A percentile compares a stretch with the other conserved stretches of the same genome.
These are phyloP conservation scores for Odontamblyopus lacepedii DNA, from an alignment of 2,797 vertebrate species.

Conservation along the genomic window DNA sequence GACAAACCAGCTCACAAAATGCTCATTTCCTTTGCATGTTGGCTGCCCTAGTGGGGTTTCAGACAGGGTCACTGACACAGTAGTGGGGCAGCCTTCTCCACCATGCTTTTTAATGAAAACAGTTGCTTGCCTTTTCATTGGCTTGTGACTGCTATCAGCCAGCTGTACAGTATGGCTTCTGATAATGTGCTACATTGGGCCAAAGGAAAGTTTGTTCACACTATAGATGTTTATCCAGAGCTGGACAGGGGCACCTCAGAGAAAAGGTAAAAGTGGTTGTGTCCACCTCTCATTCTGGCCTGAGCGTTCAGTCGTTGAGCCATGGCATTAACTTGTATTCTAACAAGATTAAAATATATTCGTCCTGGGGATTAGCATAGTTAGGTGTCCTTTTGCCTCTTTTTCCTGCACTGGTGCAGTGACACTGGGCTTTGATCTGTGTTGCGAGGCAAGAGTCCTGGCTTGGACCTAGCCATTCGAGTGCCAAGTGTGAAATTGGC, in stretches of 20 bases:
- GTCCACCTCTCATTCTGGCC: slow-evolving; percentile 78
- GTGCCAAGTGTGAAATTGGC: slow-evolving; percentile 99
- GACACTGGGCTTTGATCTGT: slow-evolving; percentile 98
- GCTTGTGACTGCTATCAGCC: slow-evolving; percentile 42
- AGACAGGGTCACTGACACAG: slow-evolving; percentile 76
- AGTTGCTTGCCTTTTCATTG: slow-evolving; percentile 54
- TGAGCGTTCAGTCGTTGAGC: slow-evolving; percentile 93
- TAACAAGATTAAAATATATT: slow-evolving; percentile 99
- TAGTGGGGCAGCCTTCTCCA: slow-evolving; percentile 43
- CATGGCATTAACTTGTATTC: slow-evolving; percentile 99
- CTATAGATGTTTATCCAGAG: slow-evolving; percentile 79
- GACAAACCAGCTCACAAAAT: slow-evolving; percentile 76
- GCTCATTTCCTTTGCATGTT: slow-evolving; percentile 85
- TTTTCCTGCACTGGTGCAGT: slow-evolving; percentile 87
- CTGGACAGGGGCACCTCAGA: slow-evolving; percentile 87
- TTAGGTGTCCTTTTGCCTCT: slow-evolving; percentile 91
- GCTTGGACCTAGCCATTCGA: slow-evolving; percentile 92
- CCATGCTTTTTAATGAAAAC: slow-evolving; percentile 73
- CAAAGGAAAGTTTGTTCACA: slow-evolving; percentile 63
- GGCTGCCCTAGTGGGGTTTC: slow-evolving; percentile 78
- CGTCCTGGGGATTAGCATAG: slow-evolving; percentile 99
- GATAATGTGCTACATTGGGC: slow-evolving; percentile 52
- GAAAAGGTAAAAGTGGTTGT: slow-evolving; percentile 84
- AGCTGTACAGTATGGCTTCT: slow-evolving; percentile 56
- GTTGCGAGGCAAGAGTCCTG: slow-evolving; percentile 92